phyloP scores from a whole-genome alignment of 2,113 vertebrate genomes.

The Catagonus wagneri region DNA sequence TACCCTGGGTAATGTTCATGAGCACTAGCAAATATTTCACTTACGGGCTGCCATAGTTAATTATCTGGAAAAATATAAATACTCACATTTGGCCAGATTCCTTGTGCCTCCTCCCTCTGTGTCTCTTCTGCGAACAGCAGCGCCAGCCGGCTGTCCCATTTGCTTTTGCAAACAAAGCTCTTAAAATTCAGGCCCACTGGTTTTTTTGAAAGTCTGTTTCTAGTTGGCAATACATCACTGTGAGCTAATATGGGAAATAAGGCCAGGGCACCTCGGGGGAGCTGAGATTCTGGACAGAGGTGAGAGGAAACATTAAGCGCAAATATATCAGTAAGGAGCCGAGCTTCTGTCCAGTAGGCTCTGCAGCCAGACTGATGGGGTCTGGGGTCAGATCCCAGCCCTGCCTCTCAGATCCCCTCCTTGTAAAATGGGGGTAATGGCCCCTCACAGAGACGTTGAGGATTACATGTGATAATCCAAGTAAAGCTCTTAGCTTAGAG shows the following conservation, averaged over 20 bases:
- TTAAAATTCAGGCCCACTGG: neutral
- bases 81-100: slow-evolving; percentile 52
- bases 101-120: neutral
- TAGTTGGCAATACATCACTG: neutral
- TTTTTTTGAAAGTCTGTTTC: neutral
- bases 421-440: neutral
- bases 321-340: neutral
- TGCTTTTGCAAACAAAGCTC: slow-evolving; percentile 13
- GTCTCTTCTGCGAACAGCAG: slow-evolving; percentile 46
- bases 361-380: neutral
- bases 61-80: slow-evolving; percentile 67
- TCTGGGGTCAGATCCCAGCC: neutral
- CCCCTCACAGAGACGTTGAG: neutral
- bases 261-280: neutral
- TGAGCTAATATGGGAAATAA: neutral
- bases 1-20: slow-evolving; percentile 52
- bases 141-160: neutral
- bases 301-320: too few species aligned
- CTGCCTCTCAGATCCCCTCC: neutral
- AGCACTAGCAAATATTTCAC: slow-evolving; percentile 69
- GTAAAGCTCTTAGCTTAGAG: neutral
- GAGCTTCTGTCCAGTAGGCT: too few species aligned
- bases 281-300: neutral
- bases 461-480: neutral
- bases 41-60: slow-evolving; percentile 70